phyloP scores from a whole-genome alignment of 2,113 vertebrate genomes.

The Neogale vison region DNA sequence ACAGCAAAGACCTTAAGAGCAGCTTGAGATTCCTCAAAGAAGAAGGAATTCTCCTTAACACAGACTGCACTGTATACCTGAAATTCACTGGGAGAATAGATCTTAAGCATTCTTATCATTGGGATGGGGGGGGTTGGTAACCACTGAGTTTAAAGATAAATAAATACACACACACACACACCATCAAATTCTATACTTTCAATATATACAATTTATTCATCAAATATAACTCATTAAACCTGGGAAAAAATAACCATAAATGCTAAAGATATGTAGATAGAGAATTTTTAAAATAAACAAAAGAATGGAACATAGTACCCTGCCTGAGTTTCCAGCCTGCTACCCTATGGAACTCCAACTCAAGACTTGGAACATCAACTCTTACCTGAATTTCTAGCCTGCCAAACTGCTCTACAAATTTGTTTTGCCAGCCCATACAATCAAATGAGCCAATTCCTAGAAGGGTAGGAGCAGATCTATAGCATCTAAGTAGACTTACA shows the following conservation, averaged over 20 bases:
- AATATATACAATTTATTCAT: background rate
- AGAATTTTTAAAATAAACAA: background rate
- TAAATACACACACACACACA: too few species aligned
- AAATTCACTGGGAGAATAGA: background rate
- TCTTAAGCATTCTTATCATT: background rate
- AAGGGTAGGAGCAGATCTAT: background rate
- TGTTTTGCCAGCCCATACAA: background rate
- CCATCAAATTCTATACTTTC: background rate
- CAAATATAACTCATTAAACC: background rate
- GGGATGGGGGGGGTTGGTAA: background rate
- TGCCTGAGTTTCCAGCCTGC: background rate
- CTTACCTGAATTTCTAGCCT: background rate
- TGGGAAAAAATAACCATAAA: background rate
- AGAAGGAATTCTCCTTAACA: background rate
- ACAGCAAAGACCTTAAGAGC: background rate
- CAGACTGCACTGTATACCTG: too few species aligned
- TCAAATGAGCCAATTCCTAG: background rate
- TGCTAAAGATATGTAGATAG: background rate
- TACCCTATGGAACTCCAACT: background rate
- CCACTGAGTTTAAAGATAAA: background rate
- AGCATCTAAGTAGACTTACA: background rate
- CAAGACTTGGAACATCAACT: background rate
- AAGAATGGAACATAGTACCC: background rate
- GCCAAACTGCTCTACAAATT: background rate
- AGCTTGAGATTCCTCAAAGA: background rate